Base-by-base conservation (phyloP, 2,888 invertebrate species). In the Dastarcus helophoroides region DNA sequence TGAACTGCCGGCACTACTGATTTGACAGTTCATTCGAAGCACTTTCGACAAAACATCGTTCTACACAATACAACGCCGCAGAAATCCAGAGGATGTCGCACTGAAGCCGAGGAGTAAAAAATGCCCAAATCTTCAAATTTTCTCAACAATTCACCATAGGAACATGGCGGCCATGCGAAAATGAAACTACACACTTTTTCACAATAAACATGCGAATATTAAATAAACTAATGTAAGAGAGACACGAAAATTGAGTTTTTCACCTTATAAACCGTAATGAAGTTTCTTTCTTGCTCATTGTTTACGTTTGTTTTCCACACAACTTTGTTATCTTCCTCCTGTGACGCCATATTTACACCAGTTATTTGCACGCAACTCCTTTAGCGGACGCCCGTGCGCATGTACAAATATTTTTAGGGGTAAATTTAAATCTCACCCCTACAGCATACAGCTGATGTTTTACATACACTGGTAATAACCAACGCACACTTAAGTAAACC, bases 121-220 rank as follows among this genome's bases (percentile, higher is more conserved):
- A 29, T 38, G 42, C 40, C 44, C 39, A 42, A 44, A 38, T 47
- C 48, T 47, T 43, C 44, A 47, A 50, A 47, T 53, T 51, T 52
- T 46, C 39, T n/a, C 37, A 44, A 50, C 41, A 46, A 45, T 47
- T 50, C 50, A 51, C 46, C 45, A 48, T 50, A 42, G 44, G 46
- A 58, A 58, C 50, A 60, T 60, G 58, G 60, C 58, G 49, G 58
- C 56, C 58, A 57, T 57, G 53, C 55, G 53, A 57, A 53, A 50
- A 47, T 47, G 44, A 49, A 56, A 49, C 50, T 54, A 55, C 40
- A 56, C 54, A 50, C 51, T 50, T 47, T 38, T 44, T 48, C 50
- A 55, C 54, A 52, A 51, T 49, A 50, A 52, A 48, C 57, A 58
- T 56, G 56, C 54, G 50, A 53, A 48, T 51, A 53, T 40, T 41